Conservation (phyloP, 2,113 vertebrate genomes). For the Melanerpes aurifrons region DNA sequence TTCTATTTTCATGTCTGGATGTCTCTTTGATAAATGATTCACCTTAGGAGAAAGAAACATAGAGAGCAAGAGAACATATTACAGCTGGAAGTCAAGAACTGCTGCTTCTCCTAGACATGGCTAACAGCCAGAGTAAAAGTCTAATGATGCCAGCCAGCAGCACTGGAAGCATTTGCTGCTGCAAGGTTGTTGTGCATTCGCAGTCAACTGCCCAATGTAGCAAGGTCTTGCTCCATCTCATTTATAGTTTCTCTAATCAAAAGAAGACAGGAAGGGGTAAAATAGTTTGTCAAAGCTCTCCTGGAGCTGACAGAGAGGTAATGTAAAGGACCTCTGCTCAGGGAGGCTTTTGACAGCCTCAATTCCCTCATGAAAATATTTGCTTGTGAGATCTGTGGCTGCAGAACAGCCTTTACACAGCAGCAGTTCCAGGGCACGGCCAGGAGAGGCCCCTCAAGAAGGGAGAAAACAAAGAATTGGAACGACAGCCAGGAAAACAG, state of each 20-base stretch:
- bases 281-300: background rate
- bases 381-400: background rate
- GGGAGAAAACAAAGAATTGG: background rate
- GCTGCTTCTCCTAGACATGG: background rate
- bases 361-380: background rate
- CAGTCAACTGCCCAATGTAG: background rate
- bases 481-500: background rate
- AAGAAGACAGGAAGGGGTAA: background rate
- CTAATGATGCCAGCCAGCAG: background rate
- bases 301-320: background rate
- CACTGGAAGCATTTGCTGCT: background rate
- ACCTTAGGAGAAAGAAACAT: constrained; percentile 79
- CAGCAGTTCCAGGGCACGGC: background rate
- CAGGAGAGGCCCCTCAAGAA: background rate
- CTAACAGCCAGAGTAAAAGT: background rate
- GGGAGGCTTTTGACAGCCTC: background rate
- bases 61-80: background rate
- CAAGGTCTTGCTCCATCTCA: background rate
- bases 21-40: constrained; percentile 97
- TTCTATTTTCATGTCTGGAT: constrained; percentile 97
- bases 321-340: background rate
- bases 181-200: background rate
- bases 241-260: background rate
- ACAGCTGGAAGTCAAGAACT: background rate
- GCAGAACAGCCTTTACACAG: background rate